Conservation (phyloP, 2,797 vertebrate species). For the Poecilia velifera region DNA sequence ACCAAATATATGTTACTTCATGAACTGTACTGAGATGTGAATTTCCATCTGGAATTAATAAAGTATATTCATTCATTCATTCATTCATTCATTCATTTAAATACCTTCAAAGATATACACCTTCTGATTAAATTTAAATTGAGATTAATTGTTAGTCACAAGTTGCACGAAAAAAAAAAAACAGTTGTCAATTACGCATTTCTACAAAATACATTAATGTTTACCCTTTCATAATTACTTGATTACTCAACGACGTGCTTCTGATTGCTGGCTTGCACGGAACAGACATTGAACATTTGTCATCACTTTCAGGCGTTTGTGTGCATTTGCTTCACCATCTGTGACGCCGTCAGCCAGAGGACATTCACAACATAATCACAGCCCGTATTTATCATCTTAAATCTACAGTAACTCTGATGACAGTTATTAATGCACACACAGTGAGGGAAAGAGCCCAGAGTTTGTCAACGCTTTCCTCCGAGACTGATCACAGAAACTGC, state of each 20-base stretch:
- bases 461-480: constrained; percentile 1
- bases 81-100: background rate
- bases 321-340: constrained; percentile 9
- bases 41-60: too few relatives aligned
- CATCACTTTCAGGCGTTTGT: background rate
- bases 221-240: constrained; percentile 23
- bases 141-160: background rate
- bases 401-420: constrained; percentile 12
- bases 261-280: constrained; percentile 10
- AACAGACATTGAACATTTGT: constrained; percentile 8
- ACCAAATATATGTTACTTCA: too few relatives aligned
- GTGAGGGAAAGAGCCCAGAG: background rate
- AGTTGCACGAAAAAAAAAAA: background rate
- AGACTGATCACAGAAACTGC: background rate
- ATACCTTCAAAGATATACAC: background rate
- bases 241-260: constrained; percentile 20
- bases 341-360: background rate
- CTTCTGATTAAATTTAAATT: background rate
- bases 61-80: too few relatives aligned
- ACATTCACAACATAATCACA: background rate
- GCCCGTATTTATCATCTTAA: background rate
- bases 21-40: too few relatives aligned
- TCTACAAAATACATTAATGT: constrained; percentile 28
- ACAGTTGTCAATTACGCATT: constrained; percentile 18
- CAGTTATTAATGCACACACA: background rate